phyloP scores from a whole-genome alignment of 2,888 invertebrate species.

The Acanthopleura granulata region DNA sequence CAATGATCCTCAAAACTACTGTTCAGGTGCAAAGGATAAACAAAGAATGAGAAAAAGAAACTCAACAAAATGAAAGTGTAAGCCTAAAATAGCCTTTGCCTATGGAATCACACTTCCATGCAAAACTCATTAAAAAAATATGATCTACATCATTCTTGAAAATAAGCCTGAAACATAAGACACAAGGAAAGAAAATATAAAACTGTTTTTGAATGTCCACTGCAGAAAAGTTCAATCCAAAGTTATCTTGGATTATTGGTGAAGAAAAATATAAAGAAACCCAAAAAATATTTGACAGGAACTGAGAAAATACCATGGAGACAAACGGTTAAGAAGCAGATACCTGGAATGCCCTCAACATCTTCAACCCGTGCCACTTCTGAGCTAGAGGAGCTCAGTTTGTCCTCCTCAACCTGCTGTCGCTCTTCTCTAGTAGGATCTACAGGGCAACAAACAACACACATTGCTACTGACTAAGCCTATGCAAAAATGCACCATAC shows the following conservation, averaged over 20 bases:
- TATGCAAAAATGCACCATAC: too few relatives aligned
- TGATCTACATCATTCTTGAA: slow-evolving; percentile 3
- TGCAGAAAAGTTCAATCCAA: too few relatives aligned
- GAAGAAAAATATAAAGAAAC: too few relatives aligned
- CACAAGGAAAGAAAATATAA: too few relatives aligned
- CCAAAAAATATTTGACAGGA: slow-evolving; percentile 16
- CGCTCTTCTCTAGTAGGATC: slow-evolving; percentile 19
- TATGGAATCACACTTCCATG: slow-evolving; percentile 3
- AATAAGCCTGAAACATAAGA: not conserved
- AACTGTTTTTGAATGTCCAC: too few relatives aligned
- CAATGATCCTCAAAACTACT: too few relatives aligned
- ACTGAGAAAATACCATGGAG: slow-evolving; percentile 21
- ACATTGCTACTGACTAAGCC: not conserved
- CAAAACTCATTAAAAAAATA: not conserved
- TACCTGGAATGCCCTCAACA: slow-evolving; percentile 32
- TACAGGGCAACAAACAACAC: slow-evolving; percentile 2
- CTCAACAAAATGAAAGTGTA: too few relatives aligned
- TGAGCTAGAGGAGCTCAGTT: slow-evolving; percentile 58
- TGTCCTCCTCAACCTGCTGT: slow-evolving; percentile 39
- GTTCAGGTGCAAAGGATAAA: too few relatives aligned
- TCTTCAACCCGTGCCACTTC: slow-evolving; percentile 61
- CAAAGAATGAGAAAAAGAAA: too few relatives aligned
- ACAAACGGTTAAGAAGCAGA: slow-evolving; percentile 18
- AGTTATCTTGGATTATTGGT: too few relatives aligned
- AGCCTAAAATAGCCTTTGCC: too few relatives aligned